Conservation (phyloP, 2,888 invertebrate species). For the Himalopsyche kuldschensis region DNA sequence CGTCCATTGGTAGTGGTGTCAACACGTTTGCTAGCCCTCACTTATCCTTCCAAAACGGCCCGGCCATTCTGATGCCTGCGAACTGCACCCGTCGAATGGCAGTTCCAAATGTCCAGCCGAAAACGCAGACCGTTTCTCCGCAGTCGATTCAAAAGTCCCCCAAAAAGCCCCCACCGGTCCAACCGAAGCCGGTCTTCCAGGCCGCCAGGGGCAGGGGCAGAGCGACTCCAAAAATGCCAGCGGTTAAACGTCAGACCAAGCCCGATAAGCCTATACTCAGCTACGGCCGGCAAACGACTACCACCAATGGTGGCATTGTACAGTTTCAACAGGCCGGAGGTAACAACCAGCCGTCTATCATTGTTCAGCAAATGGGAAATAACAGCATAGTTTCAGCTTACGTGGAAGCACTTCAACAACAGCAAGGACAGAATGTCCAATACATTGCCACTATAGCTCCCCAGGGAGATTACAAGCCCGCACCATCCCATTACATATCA, state of each 20-base stretch:
- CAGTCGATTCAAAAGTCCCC: conserved; percentile 55
- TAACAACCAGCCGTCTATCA: conserved; percentile 65
- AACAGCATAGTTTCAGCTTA: conserved; percentile 64
- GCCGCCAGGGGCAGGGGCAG: conserved; percentile 54
- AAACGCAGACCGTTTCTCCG: conserved; percentile 55
- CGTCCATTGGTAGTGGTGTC: conserved; percentile 50
- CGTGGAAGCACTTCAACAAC: conserved; percentile 70
- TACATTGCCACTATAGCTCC: conserved; percentile 73
- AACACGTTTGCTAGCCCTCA: conserved; percentile 58
- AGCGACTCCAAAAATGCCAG: conserved; percentile 54
- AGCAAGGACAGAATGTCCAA: conserved; percentile 72
- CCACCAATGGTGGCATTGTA: conserved; percentile 58
- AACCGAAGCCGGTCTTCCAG: conserved; percentile 58
- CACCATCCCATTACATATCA: conserved; percentile 60
- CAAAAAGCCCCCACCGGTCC: conserved; percentile 56
- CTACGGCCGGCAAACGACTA: conserved; percentile 54
- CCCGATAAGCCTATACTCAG: conserved; percentile 54
- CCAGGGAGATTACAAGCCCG: conserved; percentile 61
- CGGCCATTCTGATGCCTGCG: conserved; percentile 55
- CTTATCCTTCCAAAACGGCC: conserved; percentile 50
- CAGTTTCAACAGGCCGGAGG: conserved; percentile 62
- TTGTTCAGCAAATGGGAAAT: conserved; percentile 67
- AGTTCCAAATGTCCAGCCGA: conserved; percentile 54
- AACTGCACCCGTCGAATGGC: conserved; percentile 54
- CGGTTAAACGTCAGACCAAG: conserved; percentile 56